Evolutionary conservation across 2,113 vertebrate species (phyloP).

Genomic region (Tonatia bakeri): DNA sequence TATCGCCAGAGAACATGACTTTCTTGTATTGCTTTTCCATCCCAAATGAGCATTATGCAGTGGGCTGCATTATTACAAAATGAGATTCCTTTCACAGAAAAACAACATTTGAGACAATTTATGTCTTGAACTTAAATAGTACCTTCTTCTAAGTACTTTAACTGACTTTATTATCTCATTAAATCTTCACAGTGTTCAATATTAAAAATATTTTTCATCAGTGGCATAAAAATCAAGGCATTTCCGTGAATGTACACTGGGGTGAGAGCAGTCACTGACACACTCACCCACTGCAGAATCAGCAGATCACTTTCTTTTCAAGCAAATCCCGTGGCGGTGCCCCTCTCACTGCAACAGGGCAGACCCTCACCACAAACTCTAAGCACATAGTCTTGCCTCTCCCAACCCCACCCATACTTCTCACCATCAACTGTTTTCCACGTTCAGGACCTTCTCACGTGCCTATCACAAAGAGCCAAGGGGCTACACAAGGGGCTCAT

Average conservation of each 20-base stretch:
- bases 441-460: neutral
- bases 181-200: slow-evolving; percentile 5
- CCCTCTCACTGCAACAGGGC: neutral
- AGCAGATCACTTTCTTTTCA: neutral
- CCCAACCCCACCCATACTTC: neutral
- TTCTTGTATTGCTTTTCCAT: neutral
- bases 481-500: neutral
- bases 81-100: slow-evolving; percentile 6
- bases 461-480: neutral
- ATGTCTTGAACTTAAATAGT: slow-evolving; percentile 6
- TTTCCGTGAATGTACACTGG: neutral
- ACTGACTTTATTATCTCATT: slow-evolving; percentile 9
- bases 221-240: neutral
- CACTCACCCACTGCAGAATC: neutral
- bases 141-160: neutral
- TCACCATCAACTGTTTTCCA: neutral
- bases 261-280: neutral
- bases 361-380: neutral
- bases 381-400: neutral
- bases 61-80: neutral
- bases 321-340: neutral
- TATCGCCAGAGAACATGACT: neutral
- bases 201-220: slow-evolving; percentile 12
- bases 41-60: neutral
- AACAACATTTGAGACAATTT: neutral